Base-by-base conservation (phyloP, 2,113 vertebrate species). In the Brachypteracias leptosomus region DNA sequence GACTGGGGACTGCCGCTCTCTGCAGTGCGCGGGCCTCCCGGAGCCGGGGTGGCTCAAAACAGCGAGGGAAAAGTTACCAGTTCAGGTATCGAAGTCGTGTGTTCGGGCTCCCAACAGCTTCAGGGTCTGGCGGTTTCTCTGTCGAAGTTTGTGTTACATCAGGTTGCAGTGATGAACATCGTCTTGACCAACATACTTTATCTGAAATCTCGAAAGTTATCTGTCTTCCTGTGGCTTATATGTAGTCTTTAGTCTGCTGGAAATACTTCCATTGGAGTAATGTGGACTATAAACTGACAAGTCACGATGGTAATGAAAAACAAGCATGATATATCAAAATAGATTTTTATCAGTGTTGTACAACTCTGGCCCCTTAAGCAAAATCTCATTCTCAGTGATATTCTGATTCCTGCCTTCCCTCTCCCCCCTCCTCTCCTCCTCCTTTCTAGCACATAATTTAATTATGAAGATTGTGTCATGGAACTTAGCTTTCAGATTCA, bases 401-500 rank as follows among this genome's bases (percentile, higher is more conserved):
- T 2, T 86, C 35, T 67, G 61, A 65, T 84, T 73, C 21, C 33
- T 63, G 20, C 22, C 25, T 31, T 36, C 17, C 31, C 31, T 19
- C 17, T 42, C 5, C 26, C 24, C 22, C 11, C 15, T 57, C n/a
- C n/a, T n/a, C n/a, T n/a, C n/a, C 17, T 42, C 5, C 26, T 21
- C 22, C 11, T 13, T 57, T 28, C 46, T 42, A 66, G 57, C 4
- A 7, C 58, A 16, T 93, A 95, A 83, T 86, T 94, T 65, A 86
- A 49, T 95, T 90, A 89, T 35, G 61, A 88, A 77, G 72, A 44
- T 61, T 90, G 47, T 88, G 67, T 92, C 68, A 20, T 72, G 73
- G 85, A 96, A 90, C 25, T 92, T 78, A 11, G 16, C 61, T 77
- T 93, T 94, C 72, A 89, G 28, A 63, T 0, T 0, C 76, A 46